These are phyloP conservation scores for Brienomyrus brachyistius DNA, from an alignment of 2,113 vertebrate genomes.

Conservation along the genomic window DNA sequence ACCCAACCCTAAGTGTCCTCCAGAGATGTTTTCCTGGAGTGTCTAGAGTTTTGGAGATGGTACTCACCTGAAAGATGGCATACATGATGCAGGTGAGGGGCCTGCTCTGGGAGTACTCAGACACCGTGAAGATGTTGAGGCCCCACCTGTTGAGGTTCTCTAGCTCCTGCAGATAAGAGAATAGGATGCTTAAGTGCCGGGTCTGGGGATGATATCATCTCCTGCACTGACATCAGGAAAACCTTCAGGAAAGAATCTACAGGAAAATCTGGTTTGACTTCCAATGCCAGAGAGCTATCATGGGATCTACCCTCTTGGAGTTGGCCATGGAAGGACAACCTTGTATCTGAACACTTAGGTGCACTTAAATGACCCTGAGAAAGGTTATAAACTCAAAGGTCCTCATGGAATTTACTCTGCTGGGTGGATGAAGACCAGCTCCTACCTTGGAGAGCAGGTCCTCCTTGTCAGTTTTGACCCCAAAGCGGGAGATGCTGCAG, in stretches of 20 bases:
- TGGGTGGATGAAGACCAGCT: not conserved
- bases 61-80: conserved; percentile 88
- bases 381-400: not conserved
- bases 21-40: not conserved
- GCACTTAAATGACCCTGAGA: not conserved
- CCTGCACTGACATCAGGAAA: not conserved
- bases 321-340: not conserved
- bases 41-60: not conserved
- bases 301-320: not conserved
- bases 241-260: not conserved
- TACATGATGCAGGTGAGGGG: conserved; percentile 98
- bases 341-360: not conserved
- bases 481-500: conserved; percentile 87
- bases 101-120: conserved; percentile 81
- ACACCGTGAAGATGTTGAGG: conserved; percentile 94
- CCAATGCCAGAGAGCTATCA: not conserved
- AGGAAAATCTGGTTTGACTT: not conserved
- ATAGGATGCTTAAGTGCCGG: conserved; percentile 22
- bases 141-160: conserved; percentile 98
- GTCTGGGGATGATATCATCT: too few relatives aligned
- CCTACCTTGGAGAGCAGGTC: conserved; percentile 84
- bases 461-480: conserved; percentile 91
- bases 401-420: not conserved
- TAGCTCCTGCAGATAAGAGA: conserved; percentile 64
- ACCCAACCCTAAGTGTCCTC: not conserved